Conservation (phyloP, 2,113 vertebrate species). For the Clupea harengus region DNA sequence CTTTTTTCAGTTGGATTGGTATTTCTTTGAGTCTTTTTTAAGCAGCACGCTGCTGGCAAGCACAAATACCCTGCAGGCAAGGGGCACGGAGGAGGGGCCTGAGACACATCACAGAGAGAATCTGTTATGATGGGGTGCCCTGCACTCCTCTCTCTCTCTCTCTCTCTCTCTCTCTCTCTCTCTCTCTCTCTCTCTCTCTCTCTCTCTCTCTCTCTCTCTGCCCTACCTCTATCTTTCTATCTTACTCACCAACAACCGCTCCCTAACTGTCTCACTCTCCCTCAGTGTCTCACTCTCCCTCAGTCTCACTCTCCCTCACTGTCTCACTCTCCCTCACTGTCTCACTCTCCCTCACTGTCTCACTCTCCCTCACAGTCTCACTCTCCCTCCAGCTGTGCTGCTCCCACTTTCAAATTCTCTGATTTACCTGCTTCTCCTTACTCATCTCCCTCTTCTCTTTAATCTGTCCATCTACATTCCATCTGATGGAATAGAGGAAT, state of each 20-base stretch:
- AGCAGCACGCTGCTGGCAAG: slow-evolving; percentile 57
- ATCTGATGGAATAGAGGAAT: slow-evolving; percentile 1
- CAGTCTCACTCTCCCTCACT: no score
- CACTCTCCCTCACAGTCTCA: slow-evolving; percentile 17
- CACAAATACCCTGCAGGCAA: slow-evolving; percentile 58
- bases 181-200: slow-evolving; percentile 25
- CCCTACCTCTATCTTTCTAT: slow-evolving; percentile 27
- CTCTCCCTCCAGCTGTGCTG: background rate
- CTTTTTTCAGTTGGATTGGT: slow-evolving; percentile 24
- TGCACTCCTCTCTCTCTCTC: background rate
- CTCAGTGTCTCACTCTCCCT: no score
- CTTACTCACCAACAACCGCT: background rate
- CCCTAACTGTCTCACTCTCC: no score
- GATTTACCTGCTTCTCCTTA: background rate
- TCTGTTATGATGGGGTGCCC: slow-evolving; percentile 49
- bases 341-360: no score
- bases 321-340: no score
- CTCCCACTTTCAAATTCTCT: background rate
- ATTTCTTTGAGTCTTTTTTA: slow-evolving; percentile 46
- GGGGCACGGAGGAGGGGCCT: slow-evolving; percentile 26
- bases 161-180: background rate
- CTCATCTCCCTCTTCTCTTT: background rate
- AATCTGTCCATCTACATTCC: background rate
- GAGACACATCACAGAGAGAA: slow-evolving; percentile 59
- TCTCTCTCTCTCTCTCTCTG: background rate